Evolutionary conservation across 1,140 invertebrate genomes (phyloP).

Genomic region (Eupeodes corollae): DNA sequence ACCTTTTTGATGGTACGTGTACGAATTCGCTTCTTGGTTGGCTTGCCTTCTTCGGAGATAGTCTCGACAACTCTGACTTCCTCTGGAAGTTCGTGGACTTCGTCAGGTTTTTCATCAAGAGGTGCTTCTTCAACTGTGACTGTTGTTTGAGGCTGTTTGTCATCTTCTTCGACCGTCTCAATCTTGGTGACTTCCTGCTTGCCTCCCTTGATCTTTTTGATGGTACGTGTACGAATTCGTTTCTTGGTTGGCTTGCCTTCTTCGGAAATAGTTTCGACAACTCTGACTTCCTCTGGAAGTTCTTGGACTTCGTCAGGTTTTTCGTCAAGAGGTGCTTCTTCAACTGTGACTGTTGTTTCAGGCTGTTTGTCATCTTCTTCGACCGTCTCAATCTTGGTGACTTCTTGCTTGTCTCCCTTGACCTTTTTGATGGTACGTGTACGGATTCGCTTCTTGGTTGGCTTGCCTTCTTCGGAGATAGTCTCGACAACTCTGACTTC

Average conservation of each 20-base stretch:
- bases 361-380: slow-evolving; percentile 15
- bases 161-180: slow-evolving; percentile 14
- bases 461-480: slow-evolving; percentile 7
- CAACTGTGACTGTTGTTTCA: slow-evolving; percentile 14
- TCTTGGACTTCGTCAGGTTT: slow-evolving; percentile 8
- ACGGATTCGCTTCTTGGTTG: slow-evolving; percentile 9
- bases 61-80: slow-evolving; percentile 8
- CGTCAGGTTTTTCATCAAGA: slow-evolving; percentile 5
- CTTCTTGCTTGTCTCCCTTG: slow-evolving; percentile 14
- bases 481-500: slow-evolving; percentile 8
- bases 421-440: slow-evolving; percentile 13
- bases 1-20: slow-evolving; percentile 9
- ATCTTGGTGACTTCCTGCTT: slow-evolving; percentile 17
- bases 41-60: slow-evolving; percentile 6
- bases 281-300: slow-evolving; percentile 11
- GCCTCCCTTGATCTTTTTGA: slow-evolving; percentile 13
- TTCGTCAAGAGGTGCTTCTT: slow-evolving; percentile 10
- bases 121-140: slow-evolving; percentile 10
- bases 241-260: slow-evolving; percentile 13
- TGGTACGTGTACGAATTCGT: slow-evolving; percentile 12
- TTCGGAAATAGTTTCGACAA: slow-evolving; percentile 12
- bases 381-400: slow-evolving; percentile 15
- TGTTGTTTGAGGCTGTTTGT: slow-evolving; percentile 12
- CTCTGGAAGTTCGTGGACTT: slow-evolving; percentile 7
- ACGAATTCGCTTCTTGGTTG: slow-evolving; percentile 8